Percentiles rank a stretch among this genome's conserved stretches.
These are phyloP conservation scores for Calyptomena viridis DNA, from an alignment of 2,113 vertebrate species.

Conservation along the genomic window DNA sequence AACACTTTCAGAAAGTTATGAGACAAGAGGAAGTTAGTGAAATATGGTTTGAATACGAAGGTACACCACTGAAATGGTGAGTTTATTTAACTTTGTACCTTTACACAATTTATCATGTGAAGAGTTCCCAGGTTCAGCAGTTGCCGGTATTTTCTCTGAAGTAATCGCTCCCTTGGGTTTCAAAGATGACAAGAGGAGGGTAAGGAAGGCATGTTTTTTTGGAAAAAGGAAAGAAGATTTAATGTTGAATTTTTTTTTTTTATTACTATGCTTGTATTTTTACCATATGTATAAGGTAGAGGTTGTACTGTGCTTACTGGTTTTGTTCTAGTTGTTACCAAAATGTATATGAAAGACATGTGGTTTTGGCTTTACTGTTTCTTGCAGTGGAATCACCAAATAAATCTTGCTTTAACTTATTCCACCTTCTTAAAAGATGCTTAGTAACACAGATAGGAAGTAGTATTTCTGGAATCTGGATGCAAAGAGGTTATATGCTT, in stretches of 20 bases:
- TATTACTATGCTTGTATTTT: neutral
- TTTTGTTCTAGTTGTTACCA: neutral
- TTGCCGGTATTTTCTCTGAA: neutral
- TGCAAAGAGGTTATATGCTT: neutral
- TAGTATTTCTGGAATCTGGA: neutral
- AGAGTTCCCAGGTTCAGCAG: neutral
- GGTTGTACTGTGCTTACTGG: neutral
- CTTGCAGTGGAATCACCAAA: neutral
- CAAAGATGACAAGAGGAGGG: neutral
- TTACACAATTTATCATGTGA: neutral
- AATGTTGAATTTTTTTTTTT: neutral
- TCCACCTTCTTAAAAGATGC: neutral
- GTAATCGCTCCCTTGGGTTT: neutral
- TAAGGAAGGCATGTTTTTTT: neutral
- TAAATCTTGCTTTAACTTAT: neutral
- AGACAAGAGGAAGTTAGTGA: conserved; percentile 90
- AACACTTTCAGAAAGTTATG: conserved; percentile 96
- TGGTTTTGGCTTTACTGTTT: accelerated
- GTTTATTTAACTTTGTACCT: conserved; percentile 54
- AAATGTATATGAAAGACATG: neutral
- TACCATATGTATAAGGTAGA: neutral
- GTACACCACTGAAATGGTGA: conserved; percentile 95
- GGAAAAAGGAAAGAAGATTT: neutral
- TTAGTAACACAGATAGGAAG: neutral
- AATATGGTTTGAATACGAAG: conserved; percentile 99